phyloP scores from a whole-genome alignment of 2,113 vertebrate genomes.

The Halichoeres trimaculatus region DNA sequence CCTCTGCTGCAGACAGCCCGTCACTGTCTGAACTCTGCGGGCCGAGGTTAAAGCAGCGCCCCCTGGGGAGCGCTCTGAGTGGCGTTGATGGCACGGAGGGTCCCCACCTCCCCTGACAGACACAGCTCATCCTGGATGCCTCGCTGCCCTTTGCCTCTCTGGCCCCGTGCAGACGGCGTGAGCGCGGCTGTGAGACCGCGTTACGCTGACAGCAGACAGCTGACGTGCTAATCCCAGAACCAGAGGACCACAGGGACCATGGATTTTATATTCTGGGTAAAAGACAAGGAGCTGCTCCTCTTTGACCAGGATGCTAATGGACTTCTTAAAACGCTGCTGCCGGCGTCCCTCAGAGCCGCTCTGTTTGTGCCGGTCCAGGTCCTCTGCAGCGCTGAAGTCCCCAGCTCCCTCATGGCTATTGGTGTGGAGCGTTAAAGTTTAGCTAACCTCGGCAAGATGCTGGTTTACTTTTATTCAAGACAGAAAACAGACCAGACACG shows the following conservation, averaged over 20 bases:
- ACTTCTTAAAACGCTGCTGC: conserved; percentile 67
- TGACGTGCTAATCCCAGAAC: conserved; percentile 78
- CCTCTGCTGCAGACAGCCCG: conserved; percentile 56
- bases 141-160: conserved; percentile 45
- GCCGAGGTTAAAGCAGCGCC: conserved; percentile 59
- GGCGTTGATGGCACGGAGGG: conserved; percentile 75
- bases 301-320: conserved; percentile 69
- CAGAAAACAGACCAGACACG: too few species aligned
- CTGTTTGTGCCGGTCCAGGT: conserved; percentile 43
- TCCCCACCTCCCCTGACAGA: conserved; percentile 78
- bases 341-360: conserved; percentile 31
- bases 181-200: conserved; percentile 44
- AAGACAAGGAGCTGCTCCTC: conserved; percentile 61
- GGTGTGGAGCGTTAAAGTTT: conserved; percentile 37
- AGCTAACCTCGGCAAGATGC: not conserved
- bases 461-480: not conserved
- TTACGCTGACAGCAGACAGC: conserved; percentile 71
- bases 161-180: conserved; percentile 41
- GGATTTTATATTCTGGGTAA: conserved; percentile 74
- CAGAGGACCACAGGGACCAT: conserved; percentile 72
- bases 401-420: conserved; percentile 49
- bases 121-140: conserved; percentile 65
- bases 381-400: conserved; percentile 45
- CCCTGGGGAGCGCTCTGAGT: conserved; percentile 68
- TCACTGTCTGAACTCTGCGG: conserved; percentile 72